Base-by-base conservation (phyloP, 2,797 vertebrate species). In the Sebastes ruberrimus region DNA sequence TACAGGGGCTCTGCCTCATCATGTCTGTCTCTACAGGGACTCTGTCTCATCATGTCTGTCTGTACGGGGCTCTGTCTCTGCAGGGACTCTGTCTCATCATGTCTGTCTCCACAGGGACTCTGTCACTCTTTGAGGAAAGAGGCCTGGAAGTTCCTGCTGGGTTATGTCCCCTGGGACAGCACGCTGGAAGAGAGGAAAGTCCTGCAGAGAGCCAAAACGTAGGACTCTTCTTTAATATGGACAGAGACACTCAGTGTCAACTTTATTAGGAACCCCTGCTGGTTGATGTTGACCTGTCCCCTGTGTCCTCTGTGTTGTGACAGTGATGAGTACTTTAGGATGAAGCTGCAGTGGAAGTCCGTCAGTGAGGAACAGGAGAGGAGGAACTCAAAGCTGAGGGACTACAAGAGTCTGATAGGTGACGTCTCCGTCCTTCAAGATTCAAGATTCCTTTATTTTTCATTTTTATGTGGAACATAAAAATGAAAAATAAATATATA, bases 311-410 rank as follows among this genome's bases (percentile, higher is more conserved):
- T 68, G 67, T 42, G 46, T 35, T 49, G 30, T 18, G 13, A 25
- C 84, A 99, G 98, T 13, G 98, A 99, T 14, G 98, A 99, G 66
- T 99, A 99, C 95, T 99, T 99, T 94, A 96, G 96, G 90, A 99
- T 99, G 98, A 99, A 99, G 91, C 95, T 99, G 35, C 98, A 99
- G 92, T 99, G 98, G 98, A 99, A 99, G 69, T 99, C 98, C 1
- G 95, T 99, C 65, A 99, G 97, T 0, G 97, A 98, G 86, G 98
- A 99, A 71, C 98, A 99, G 87, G 98, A 99, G 93, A 97, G 95
- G 82, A 97, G 98, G 83, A 99, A 99, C 94, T 97, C 97, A 63
- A 96, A 96, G 74, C 92, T 99, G 82, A 95, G 98, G 90, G 98
- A 99, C 89, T 98, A 97, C 88, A 95, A 95, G 87, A 99, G 97